A percentile compares a stretch with the other conserved stretches of the same genome.
Evolutionary conservation across 2,888 invertebrate species (phyloP).

Genomic region (Trypoxylon attenuatum): DNA sequence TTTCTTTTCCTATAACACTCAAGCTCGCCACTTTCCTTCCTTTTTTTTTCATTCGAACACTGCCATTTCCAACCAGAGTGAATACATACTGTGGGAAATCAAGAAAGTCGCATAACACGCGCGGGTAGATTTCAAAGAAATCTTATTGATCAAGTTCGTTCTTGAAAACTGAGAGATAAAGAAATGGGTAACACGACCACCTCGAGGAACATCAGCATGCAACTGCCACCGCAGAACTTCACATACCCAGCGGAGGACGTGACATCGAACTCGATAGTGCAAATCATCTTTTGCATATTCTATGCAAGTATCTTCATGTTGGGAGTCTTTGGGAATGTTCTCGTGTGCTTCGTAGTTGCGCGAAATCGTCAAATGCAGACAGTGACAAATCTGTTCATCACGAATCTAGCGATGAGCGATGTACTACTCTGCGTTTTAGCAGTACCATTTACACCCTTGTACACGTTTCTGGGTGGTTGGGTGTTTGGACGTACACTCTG

Average conservation of each 20-base stretch:
- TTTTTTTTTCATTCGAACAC: too few relatives aligned
- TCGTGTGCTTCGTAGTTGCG: constrained; percentile 95
- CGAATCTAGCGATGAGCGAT: constrained; percentile 96
- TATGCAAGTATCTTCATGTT: constrained; percentile 90
- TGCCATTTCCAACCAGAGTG: too few relatives aligned
- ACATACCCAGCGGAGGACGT: constrained; percentile 37
- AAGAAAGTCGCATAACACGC: too few relatives aligned
- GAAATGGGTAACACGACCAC: background rate
- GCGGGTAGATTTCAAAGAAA: too few relatives aligned
- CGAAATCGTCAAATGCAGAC: constrained; percentile 97
- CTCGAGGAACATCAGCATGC: constrained; percentile 7
- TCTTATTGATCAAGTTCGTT: too few relatives aligned
- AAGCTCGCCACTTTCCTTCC: too few relatives aligned
- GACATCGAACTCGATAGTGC: constrained; percentile 79
- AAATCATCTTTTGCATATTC: constrained; percentile 84
- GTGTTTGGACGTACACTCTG: constrained; percentile 93
- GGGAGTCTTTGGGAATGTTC: constrained; percentile 91
- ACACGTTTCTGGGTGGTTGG: constrained; percentile 94
- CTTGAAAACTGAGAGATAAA: background rate
- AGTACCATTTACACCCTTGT: constrained; percentile 97
- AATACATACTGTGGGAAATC: too few relatives aligned
- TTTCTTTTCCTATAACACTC: background rate
- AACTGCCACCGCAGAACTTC: constrained; percentile 1
- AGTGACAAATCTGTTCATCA: constrained; percentile 98
- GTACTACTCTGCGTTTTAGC: constrained; percentile 94